These are phyloP conservation scores for Aproaerema taeniolella DNA, from an alignment of 2,888 invertebrate species.

Conservation along the genomic window DNA sequence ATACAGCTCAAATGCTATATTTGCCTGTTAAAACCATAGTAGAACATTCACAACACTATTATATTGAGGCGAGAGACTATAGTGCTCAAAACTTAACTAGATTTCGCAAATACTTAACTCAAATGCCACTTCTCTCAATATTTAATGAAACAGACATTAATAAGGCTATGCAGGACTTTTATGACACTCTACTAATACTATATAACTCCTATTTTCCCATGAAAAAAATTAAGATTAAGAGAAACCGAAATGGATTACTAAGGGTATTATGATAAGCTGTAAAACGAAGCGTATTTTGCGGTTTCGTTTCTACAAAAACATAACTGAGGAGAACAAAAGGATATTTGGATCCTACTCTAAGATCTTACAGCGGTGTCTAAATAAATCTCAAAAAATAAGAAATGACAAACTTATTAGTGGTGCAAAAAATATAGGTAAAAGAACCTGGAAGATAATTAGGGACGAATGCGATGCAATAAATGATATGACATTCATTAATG, in stretches of 20 bases:
- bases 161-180: background rate
- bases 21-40: background rate
- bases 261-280: background rate
- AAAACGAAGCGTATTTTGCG: background rate
- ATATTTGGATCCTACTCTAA: background rate
- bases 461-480: background rate
- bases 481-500: background rate
- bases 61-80: background rate
- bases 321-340: background rate
- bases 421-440: background rate
- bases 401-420: background rate
- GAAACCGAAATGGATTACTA: background rate
- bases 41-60: background rate
- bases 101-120: background rate
- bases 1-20: background rate
- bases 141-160: background rate
- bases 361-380: background rate
- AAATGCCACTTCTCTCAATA: background rate
- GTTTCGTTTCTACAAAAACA: background rate
- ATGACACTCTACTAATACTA: background rate
- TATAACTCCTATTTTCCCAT: background rate
- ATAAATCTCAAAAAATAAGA: background rate
- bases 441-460: background rate
- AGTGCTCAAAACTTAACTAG: background rate
- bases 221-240: background rate